These are phyloP conservation scores for Hofmannophila pseudospretella DNA, from an alignment of 2,888 invertebrate genomes.

Conservation along the genomic window DNA sequence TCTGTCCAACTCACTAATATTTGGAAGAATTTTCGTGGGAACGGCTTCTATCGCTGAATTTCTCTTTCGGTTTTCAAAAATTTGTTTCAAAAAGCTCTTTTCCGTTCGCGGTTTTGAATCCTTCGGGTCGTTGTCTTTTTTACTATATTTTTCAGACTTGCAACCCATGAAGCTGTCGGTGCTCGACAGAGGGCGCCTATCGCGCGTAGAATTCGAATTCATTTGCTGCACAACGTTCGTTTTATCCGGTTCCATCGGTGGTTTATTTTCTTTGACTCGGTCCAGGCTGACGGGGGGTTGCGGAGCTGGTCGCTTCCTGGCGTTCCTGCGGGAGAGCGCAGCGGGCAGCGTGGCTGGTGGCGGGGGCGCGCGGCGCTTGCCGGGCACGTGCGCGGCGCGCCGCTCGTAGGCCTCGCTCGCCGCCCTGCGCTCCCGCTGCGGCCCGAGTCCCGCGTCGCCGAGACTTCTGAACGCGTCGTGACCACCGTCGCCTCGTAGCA, in stretches of 20 bases:
- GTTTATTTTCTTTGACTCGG: constrained; percentile 29
- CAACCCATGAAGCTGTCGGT: constrained; percentile 24
- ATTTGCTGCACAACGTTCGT: constrained; percentile 24
- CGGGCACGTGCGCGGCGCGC: constrained; percentile 66
- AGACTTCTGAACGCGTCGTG: constrained; percentile 65
- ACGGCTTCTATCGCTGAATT: constrained; percentile 49
- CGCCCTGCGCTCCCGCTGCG: constrained; percentile 60
- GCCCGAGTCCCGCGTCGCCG: constrained; percentile 31
- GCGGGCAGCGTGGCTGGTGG: constrained; percentile 69
- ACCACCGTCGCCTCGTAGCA: constrained; percentile 43
- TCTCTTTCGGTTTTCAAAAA: constrained; percentile 65
- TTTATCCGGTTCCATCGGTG: constrained; percentile 6
- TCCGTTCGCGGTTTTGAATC: constrained; percentile 61
- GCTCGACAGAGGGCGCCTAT: constrained; percentile 16
- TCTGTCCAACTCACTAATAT: constrained; percentile 87
- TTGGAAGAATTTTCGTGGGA: constrained; percentile 80
- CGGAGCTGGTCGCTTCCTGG: constrained; percentile 75
- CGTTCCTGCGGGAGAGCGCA: constrained; percentile 49
- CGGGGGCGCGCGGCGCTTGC: constrained; percentile 79
- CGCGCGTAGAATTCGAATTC: constrained; percentile 25
- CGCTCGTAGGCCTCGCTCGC: constrained; percentile 70
- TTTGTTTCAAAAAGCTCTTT: constrained; percentile 73
- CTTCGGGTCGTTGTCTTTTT: constrained; percentile 37
- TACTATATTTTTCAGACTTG: constrained; percentile 45
- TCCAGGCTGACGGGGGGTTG: constrained; percentile 59